Evolutionary conservation across 2,113 vertebrate species (phyloP), one percentile per base, ranked within the genome.

Genomic region (Nettapus auritus): DNA sequence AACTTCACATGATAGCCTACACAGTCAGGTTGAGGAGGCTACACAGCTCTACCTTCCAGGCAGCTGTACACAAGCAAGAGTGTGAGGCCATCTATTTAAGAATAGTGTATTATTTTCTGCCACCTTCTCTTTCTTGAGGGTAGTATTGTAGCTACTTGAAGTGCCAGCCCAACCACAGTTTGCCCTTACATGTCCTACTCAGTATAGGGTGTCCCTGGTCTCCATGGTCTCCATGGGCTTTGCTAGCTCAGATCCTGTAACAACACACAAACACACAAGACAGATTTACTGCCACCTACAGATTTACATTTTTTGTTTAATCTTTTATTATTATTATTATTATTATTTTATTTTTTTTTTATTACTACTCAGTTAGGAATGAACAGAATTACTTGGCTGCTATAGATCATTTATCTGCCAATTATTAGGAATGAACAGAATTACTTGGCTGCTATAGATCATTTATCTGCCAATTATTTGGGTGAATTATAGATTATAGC

Each of bases 381-480:
- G 74, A 53, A n/a, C 50, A 90, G 77, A 48, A 86, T 89, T 94
- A 85, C 44, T 92, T 94, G 88, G 77, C 88, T 89, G 36, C 74
- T 68, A 26, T 55, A 90, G 40, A 57, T 85, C 59, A 83, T 75
- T 70, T 67, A 71, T 90, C 80, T 95, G 86, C 62, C 88, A 93
- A 19, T 93, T 90, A 77, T 89, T 79, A n/a, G n/a, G 66, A 96
- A 84, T 89, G 78, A 53, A n/a, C 50, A 90, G 77, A 48, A 86
- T 89, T 94, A 84, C 44, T 92, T 94, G 88, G 77, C 88, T 89
- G 36, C 74, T 68, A 33, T 57, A 90, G 38, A 57, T 85, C 59
- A 83, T 75, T 70, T 67, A 71, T 90, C 80, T 95, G 86, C 62
- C 88, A 93, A 19, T 93, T 90, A 77, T 89, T 79, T 90, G 38